Evolutionary conservation across 1,140 invertebrate genomes (phyloP).

Genomic region (Metopolophium dirhodum): DNA sequence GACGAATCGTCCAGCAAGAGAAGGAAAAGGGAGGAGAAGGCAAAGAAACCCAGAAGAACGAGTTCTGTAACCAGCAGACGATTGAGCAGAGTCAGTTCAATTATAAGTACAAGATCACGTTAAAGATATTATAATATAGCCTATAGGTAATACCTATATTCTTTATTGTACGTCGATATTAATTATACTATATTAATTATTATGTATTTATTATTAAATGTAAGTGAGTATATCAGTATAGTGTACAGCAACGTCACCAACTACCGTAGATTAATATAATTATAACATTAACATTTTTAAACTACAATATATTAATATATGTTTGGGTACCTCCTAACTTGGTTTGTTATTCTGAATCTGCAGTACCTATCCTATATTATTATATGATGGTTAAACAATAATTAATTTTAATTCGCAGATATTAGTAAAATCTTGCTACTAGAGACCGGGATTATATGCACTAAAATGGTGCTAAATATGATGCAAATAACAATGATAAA

Average conservation of each 20-base stretch:
- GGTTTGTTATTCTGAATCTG: not conserved
- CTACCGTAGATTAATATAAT: not conserved
- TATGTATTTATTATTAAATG: not conserved
- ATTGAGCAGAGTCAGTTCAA: constrained; percentile 24
- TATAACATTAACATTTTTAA: not conserved
- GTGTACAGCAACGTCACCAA: not conserved
- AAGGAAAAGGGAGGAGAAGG: not conserved
- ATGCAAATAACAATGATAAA: not conserved
- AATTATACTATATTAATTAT: not conserved
- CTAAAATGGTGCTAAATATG: not conserved
- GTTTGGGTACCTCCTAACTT: not conserved
- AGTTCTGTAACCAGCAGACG: constrained; percentile 18
- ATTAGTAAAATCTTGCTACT: not conserved
- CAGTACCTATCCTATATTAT: not conserved
- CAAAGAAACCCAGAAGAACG: not conserved
- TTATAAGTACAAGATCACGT: constrained; percentile 2
- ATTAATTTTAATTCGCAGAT: not conserved
- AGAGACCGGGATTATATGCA: not conserved
- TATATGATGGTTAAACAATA: not conserved
- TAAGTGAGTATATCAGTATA: not conserved
- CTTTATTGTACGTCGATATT: not conserved
- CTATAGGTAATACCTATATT: not conserved
- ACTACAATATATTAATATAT: not conserved
- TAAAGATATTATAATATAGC: not conserved
- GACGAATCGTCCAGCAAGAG: not conserved